Evolutionary conservation across 2,888 invertebrate genomes (phyloP).

Genomic region (Synanthedon formicaeformis): DNA sequence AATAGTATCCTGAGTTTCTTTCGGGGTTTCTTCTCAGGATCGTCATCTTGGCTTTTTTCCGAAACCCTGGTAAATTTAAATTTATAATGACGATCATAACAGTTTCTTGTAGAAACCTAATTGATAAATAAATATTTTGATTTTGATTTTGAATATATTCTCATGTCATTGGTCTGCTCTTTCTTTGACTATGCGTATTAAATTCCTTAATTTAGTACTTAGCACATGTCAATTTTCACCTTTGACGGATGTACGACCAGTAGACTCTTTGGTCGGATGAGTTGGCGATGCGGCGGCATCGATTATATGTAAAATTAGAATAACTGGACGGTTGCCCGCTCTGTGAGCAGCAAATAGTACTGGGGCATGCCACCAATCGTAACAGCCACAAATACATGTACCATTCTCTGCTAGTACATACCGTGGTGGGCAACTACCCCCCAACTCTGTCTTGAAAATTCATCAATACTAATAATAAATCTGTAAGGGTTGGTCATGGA

Average conservation of each 20-base stretch:
- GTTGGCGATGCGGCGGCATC: slow-evolving; percentile 59
- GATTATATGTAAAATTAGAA: slow-evolving; percentile 69
- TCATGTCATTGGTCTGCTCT: too few relatives aligned
- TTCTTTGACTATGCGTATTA: too few relatives aligned
- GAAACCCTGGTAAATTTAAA: too few relatives aligned
- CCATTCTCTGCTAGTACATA: slow-evolving; percentile 47
- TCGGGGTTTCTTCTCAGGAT: too few relatives aligned
- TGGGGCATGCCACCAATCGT: slow-evolving; percentile 69
- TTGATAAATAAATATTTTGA: too few relatives aligned
- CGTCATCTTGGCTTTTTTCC: too few relatives aligned
- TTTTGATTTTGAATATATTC: too few relatives aligned
- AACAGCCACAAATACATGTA: slow-evolving; percentile 59
- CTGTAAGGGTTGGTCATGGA: too few relatives aligned
- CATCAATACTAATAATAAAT: too few relatives aligned
- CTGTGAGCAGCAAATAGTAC: slow-evolving; percentile 64
- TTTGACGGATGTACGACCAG: slow-evolving; percentile 32
- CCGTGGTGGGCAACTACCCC: slow-evolving; percentile 21
- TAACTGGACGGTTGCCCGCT: slow-evolving; percentile 69
- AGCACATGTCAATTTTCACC: slow-evolving; percentile 20
- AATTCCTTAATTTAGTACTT: neutral
- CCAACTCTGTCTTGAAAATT: neutral
- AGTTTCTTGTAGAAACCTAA: too few relatives aligned
- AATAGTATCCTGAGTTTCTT: too few relatives aligned
- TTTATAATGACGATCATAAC: too few relatives aligned
- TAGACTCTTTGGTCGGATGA: slow-evolving; percentile 50